Evolutionary conservation across 2,888 invertebrate genomes (phyloP), one percentile per base, ranked within the genome.

Genomic region (Cybosia mesomella): DNA sequence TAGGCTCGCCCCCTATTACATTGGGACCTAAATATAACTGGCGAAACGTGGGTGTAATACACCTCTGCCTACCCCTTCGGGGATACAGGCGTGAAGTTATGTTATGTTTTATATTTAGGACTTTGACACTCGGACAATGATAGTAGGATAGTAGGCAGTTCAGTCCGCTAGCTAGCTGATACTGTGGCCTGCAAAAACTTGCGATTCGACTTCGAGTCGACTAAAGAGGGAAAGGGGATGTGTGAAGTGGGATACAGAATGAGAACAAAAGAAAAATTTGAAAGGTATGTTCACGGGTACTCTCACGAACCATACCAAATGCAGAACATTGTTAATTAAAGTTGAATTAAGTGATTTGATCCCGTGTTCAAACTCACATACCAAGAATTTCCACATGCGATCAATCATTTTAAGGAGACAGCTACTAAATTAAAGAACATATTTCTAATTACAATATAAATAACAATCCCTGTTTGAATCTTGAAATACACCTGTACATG

Each of bases 401-500:
- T 78, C 67, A 65, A 70, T 75, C 75, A 67, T 70, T 9, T 18
- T 70, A 81, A 66, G 70, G 66, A 71, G 80, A 74, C 82, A 83
- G 73, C 63, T 73, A 71, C 69, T 72, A 65, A 72, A 80, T 80
- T 75, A 72, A 71, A 73, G 66, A 68, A 59, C 73, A 68, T 60
- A 58, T 65, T 67, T 70, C 67, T 73, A 73, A 81, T 75, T 74
- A 71, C 71, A 59, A 77, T 76, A 66, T 32, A 77, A 73, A 77
- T 73, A 75, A 66, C 82, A 76, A 73, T 74, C 65, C 68, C 67
- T 81, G 83, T 80, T 84, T 73, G 76, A 73, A 74, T 83, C 85
- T 85, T 82, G 77, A 77, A 85, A 80, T 77, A 80, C 83, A 77
- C 83, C 83, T 80, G 84, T 80, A 83, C 83, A 87, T 83, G 87